A percentile compares a stretch with the other conserved stretches of the same genome.
Conservation (phyloP, 2,113 vertebrate species). For the Sinosuthora webbiana region DNA sequence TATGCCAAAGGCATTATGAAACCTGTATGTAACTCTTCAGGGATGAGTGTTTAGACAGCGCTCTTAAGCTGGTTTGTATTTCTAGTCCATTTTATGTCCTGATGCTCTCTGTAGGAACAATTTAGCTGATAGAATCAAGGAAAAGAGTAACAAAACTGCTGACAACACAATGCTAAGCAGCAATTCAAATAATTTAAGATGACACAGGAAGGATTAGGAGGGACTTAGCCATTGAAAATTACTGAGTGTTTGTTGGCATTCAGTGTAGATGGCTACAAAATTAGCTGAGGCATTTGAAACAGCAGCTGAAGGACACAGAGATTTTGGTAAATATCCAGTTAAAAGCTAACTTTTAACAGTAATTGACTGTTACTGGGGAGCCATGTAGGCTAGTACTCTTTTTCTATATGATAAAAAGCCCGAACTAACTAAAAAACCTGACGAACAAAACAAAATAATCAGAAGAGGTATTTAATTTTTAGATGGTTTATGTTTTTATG, state of each 20-base stretch:
- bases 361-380: neutral
- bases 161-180: slow-evolving; percentile 59
- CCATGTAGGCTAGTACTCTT: neutral
- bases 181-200: slow-evolving; percentile 60
- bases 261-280: slow-evolving; percentile 30
- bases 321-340: slow-evolving; percentile 13
- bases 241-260: slow-evolving; percentile 37
- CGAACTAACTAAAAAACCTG: neutral
- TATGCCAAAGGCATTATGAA: neutral
- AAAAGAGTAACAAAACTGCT: slow-evolving; percentile 44
- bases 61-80: slow-evolving; percentile 3
- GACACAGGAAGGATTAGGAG: slow-evolving; percentile 58
- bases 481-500: neutral
- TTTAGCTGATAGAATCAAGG: slow-evolving; percentile 66
- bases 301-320: slow-evolving; percentile 56
- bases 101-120: slow-evolving; percentile 19
- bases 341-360: slow-evolving; percentile 26
- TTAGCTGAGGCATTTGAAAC: slow-evolving; percentile 50
- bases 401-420: neutral
- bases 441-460: neutral
- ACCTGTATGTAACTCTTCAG: neutral
- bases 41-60: neutral
- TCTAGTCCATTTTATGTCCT: slow-evolving; percentile 3
- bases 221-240: slow-evolving; percentile 44
- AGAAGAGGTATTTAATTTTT: neutral